Percentiles rank a stretch among this genome's conserved stretches.
phyloP scores from a whole-genome alignment of 2,888 invertebrate genomes.

The Rhaphigaster nebulosa region DNA sequence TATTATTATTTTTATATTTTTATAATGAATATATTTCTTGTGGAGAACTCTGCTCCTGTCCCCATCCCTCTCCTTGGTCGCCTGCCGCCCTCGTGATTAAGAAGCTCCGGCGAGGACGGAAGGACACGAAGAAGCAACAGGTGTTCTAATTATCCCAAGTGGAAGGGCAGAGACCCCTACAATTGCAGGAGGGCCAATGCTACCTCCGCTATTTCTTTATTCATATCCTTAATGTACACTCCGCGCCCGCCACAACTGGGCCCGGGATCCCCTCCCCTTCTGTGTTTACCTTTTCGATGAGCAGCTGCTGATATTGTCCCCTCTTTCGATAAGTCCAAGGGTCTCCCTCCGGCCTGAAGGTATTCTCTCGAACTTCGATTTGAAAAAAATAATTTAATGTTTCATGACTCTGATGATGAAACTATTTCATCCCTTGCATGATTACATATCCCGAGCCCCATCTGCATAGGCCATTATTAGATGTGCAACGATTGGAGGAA shows the following conservation, averaged over 20 bases:
- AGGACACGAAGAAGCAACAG: constrained; percentile 8
- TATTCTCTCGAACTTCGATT: neutral
- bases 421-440: neutral
- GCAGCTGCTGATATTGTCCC: constrained; percentile 17
- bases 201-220: constrained; percentile 16
- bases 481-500: neutral
- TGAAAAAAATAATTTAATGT: neutral
- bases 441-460: neutral
- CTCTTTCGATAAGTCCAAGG: constrained; percentile 5
- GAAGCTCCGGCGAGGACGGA: neutral
- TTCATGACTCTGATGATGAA: neutral
- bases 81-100: neutral
- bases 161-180: neutral
- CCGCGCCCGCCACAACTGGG: neutral
- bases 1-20: too few relatives aligned
- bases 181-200: neutral
- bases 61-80: too few relatives aligned
- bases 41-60: too few relatives aligned
- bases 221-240: constrained; percentile 44
- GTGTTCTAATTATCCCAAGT: constrained; percentile 4
- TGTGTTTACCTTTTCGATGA: constrained; percentile 47
- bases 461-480: neutral
- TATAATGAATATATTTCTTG: too few relatives aligned
- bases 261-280: neutral
- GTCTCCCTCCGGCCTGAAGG: neutral